Evolutionary conservation across 2,797 vertebrate species (phyloP).

Genomic region (Pantherophis alleghaniensis): DNA sequence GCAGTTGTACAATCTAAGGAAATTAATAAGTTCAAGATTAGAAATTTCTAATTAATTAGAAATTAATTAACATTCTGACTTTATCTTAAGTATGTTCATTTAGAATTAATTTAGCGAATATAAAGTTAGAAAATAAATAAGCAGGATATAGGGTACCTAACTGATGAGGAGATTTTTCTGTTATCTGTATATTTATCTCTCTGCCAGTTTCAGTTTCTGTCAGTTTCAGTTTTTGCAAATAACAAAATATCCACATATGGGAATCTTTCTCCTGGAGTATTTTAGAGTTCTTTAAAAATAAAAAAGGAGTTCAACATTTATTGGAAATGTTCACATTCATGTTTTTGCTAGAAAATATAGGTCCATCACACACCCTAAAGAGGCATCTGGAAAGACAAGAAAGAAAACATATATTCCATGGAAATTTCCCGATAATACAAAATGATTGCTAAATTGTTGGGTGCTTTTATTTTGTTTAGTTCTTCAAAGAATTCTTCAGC

Average conservation of each 20-base stretch:
- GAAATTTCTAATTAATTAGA: not conserved
- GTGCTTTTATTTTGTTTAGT: not conserved
- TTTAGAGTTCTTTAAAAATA: not conserved
- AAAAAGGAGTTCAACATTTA: not conserved
- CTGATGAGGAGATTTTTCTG: not conserved
- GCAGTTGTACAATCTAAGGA: not conserved
- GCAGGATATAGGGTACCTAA: not conserved
- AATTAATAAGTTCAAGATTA: not conserved
- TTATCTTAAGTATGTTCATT: not conserved
- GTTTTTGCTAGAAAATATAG: not conserved
- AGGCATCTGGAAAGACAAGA: not conserved
- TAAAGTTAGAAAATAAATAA: not conserved
- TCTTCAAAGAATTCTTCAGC: not conserved
- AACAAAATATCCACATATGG: not conserved
- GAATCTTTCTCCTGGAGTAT: not conserved
- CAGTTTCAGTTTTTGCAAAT: not conserved
- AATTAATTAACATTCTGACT: not conserved
- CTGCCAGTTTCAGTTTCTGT: not conserved
- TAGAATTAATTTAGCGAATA: not conserved
- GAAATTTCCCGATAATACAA: not conserved
- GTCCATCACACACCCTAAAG: not conserved
- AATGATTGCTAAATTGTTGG: not conserved
- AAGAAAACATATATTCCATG: not conserved
- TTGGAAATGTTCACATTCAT: not conserved
- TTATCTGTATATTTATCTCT: not conserved